Base-by-base conservation (phyloP, 2,888 invertebrate species). In the Amphimallon solstitiale region DNA sequence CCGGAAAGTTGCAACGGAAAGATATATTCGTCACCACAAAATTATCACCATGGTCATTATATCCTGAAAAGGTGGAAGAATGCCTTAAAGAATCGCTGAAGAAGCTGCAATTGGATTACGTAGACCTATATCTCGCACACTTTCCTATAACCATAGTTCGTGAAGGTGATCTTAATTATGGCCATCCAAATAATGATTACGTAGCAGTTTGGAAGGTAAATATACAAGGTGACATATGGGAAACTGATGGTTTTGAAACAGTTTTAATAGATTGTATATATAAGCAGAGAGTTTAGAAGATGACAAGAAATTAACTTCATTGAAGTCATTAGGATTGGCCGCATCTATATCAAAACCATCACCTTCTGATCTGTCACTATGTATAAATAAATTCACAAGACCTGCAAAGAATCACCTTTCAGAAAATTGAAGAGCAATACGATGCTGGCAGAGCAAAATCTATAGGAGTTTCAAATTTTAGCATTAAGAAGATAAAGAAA, bases 401-500 rank as follows among this genome's bases (percentile, higher is more conserved):
- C 2, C 9, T 29, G 2, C 9, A 29, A 29, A 5, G 6, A 29
- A 29, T 29, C 2, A 1, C 1, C 2, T 34, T 54, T 1, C n/a
- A 54, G 54, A 17, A 14, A 37, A 56, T 60, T 45, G 60, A 60
- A 34, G 60, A 40, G 10, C 60, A 60, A 60, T 21, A 9, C 21
- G 60, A 29, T 10, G 60, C 45, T 9, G 46, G 46, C 7, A 21
- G 46, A n/a, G 45, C 60, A 2, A 43, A 45, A 45, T 15, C 21
- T 10, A 92, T 96, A 74, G 96, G 96, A 0, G 79, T 96, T 2
- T 96, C 95, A 0, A 96, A 96, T 80, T 90, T 94, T 78, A 94
- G 90, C 79, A 83, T 82, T 29, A 83, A 85, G 15, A 96, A 96
- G 6, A 29, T 29, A 7, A 5, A 29, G 9, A 29, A 29, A 29